These are phyloP conservation scores for Neocloeon triangulifer DNA, from an alignment of 1,140 invertebrate species.

Conservation along the genomic window DNA sequence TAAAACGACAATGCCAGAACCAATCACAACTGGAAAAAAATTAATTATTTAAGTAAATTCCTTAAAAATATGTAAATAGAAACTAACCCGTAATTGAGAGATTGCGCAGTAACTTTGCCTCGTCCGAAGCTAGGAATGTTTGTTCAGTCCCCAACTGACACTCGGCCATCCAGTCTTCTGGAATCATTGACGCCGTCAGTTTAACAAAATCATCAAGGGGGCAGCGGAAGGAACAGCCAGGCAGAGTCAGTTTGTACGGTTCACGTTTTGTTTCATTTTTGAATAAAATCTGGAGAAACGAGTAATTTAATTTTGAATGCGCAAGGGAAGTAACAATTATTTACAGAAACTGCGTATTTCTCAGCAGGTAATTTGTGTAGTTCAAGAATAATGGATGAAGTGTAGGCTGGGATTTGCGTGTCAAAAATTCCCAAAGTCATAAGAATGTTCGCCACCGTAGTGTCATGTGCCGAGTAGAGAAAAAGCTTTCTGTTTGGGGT, in stretches of 20 bases:
- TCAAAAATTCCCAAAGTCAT: conserved; percentile 50
- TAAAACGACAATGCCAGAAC: conserved; percentile 16
- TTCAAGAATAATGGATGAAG: conserved; percentile 47
- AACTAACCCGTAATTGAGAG: conserved; percentile 16
- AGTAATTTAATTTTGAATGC: neutral
- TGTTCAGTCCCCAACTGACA: conserved; percentile 18
- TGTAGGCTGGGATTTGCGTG: conserved; percentile 44
- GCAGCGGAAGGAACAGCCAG: conserved; percentile 31
- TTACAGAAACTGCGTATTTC: conserved; percentile 12
- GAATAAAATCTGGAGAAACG: conserved; percentile 27
- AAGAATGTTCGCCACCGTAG: conserved; percentile 52
- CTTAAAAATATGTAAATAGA: conserved; percentile 4
- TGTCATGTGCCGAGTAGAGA: conserved; percentile 64
- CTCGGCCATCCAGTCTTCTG: conserved; percentile 28
- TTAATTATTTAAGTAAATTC: too few species aligned
- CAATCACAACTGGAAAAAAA: conserved; percentile 16
- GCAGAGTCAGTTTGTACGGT: conserved; percentile 26
- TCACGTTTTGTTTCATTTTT: conserved; percentile 28
- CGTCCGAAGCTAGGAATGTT: conserved; percentile 9
- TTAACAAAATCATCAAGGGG: conserved; percentile 26
- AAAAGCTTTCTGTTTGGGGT: conserved; percentile 33
- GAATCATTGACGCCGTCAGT: conserved; percentile 25
- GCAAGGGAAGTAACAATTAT: neutral
- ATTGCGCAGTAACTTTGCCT: conserved; percentile 13
- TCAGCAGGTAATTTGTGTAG: conserved; percentile 17